A percentile compares a stretch with the other conserved stretches of the same genome.
phyloP scores from a whole-genome alignment of 2,113 vertebrate species.

The Tautogolabrus adspersus region DNA sequence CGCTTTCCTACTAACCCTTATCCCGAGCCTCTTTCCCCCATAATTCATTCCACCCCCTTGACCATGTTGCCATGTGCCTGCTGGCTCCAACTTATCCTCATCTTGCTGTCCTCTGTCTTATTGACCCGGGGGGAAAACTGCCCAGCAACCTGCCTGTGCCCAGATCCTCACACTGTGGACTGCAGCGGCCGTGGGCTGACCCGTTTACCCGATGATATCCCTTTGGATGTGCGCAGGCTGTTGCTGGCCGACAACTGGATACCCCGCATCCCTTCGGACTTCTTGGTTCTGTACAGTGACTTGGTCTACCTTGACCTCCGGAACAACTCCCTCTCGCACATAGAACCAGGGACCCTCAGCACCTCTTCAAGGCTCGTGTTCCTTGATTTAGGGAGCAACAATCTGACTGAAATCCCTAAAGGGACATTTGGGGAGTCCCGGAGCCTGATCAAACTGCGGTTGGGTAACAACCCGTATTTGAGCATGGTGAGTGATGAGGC shows the following conservation, averaged over 20 bases:
- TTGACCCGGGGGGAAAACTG: constrained; percentile 86
- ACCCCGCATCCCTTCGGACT: constrained; percentile 92
- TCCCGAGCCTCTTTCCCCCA: constrained; percentile 62
- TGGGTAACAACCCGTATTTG: constrained; percentile 93
- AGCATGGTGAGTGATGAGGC: constrained; percentile 91
- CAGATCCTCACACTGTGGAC: constrained; percentile 95
- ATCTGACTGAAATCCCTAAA: constrained; percentile 92
- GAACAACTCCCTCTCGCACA: constrained; percentile 92
- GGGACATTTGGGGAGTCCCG: constrained; percentile 92
- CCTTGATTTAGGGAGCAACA: constrained; percentile 95
- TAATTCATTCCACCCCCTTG: constrained; percentile 74
- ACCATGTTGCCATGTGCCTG: constrained; percentile 87
- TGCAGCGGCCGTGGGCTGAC: constrained; percentile 93
- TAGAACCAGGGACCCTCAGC: constrained; percentile 93
- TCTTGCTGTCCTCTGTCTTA: constrained; percentile 80
- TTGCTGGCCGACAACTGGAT: constrained; percentile 95
- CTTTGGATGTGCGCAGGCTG: constrained; percentile 94
- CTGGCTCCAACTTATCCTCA: constrained; percentile 81
- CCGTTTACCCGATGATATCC: constrained; percentile 91
- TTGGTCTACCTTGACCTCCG: constrained; percentile 96
- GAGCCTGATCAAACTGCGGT: constrained; percentile 90
- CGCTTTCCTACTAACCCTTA: constrained; percentile 54
- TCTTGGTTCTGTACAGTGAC: constrained; percentile 96
- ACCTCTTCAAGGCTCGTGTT: constrained; percentile 94
- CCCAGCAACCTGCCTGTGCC: constrained; percentile 90